Conservation (phyloP, 1,140 invertebrate species). For the Drosophila melanica region DNA sequence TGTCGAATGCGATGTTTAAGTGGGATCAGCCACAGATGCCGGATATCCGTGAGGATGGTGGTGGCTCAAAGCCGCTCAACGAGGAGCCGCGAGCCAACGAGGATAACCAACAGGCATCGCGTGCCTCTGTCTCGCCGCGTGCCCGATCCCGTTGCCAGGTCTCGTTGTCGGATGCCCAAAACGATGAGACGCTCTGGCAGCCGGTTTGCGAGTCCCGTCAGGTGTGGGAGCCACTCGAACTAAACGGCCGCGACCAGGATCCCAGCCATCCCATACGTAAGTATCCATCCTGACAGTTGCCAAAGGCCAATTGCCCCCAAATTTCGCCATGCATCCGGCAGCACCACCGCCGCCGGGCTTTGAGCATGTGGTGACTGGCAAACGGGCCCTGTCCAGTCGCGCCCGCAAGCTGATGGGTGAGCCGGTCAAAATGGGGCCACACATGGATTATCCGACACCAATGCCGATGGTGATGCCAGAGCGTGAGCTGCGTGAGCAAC, state of each 20-base stretch:
- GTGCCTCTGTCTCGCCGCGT: not conserved
- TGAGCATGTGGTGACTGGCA: constrained; percentile 26
- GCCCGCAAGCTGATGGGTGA: constrained; percentile 39
- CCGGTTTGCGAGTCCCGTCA: constrained; percentile 5
- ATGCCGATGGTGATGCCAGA: constrained; percentile 1
- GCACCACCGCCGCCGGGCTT: constrained; percentile 32
- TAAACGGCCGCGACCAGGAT: constrained; percentile 2
- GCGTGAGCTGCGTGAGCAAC: constrained; percentile 22
- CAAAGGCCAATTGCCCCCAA: too few relatives aligned
- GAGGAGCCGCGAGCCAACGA: not conserved
- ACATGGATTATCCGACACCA: not conserved
- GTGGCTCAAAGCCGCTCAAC: not conserved
- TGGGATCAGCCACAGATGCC: not conserved
- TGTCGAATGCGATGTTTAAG: not conserved
- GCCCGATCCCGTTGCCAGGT: constrained; percentile 7
- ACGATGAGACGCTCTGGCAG: constrained; percentile 2
- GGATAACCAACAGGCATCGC: not conserved
- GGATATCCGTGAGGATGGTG: not conserved
- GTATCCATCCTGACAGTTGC: not conserved
- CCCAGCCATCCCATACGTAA: constrained; percentile 26
- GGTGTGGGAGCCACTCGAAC: constrained; percentile 35
- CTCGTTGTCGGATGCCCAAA: not conserved
- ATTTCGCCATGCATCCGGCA: not conserved
- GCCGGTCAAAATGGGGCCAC: not conserved
- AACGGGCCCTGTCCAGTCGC: constrained; percentile 9